Evolutionary conservation across 1,140 invertebrate species (phyloP).

Genomic region (Lordiphosa stackelbergi): DNA sequence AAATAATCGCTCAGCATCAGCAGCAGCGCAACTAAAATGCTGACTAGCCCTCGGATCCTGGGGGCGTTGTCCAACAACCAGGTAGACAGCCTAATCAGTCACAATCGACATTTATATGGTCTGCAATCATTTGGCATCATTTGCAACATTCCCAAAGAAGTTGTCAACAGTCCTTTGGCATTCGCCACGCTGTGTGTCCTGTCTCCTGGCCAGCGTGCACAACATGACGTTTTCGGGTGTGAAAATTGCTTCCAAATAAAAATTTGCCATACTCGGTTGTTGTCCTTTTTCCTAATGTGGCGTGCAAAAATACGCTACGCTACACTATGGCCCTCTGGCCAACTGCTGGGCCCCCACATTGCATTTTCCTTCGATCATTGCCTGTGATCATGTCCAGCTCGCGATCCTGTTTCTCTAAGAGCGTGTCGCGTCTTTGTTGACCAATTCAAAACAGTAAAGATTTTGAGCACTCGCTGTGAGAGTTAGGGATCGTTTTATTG

Average conservation of each 20-base stretch:
- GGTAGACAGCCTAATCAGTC: slow-evolving; percentile 45
- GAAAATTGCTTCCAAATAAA: slow-evolving; percentile 76
- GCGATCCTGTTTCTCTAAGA: slow-evolving; percentile 40
- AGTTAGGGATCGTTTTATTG: slow-evolving; percentile 46
- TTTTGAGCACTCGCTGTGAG: slow-evolving; percentile 57
- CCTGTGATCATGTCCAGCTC: slow-evolving; percentile 56
- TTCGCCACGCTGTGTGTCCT: slow-evolving; percentile 8
- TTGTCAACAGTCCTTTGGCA: slow-evolving; percentile 49
- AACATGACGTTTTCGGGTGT: slow-evolving; percentile 55
- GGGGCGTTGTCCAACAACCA: slow-evolving; percentile 22
- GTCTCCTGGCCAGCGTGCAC: slow-evolving; percentile 20
- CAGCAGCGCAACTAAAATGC: slow-evolving; percentile 58
- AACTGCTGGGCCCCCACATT: slow-evolving; percentile 21
- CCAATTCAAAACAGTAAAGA: slow-evolving; percentile 30
- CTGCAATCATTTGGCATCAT: slow-evolving; percentile 74
- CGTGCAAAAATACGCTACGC: slow-evolving; percentile 64
- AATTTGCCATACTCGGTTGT: slow-evolving; percentile 64
- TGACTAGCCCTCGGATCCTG: slow-evolving; percentile 18
- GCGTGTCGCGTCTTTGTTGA: slow-evolving; percentile 54
- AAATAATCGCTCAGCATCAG: slow-evolving; percentile 53
- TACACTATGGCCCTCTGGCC: slow-evolving; percentile 17
- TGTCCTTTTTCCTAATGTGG: slow-evolving; percentile 50
- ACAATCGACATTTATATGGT: slow-evolving; percentile 73
- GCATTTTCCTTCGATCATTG: slow-evolving; percentile 41
- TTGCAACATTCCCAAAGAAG: slow-evolving; percentile 57